Base-by-base conservation (phyloP, 2,888 invertebrate genomes). In the Anoplius nigerrimus region DNA sequence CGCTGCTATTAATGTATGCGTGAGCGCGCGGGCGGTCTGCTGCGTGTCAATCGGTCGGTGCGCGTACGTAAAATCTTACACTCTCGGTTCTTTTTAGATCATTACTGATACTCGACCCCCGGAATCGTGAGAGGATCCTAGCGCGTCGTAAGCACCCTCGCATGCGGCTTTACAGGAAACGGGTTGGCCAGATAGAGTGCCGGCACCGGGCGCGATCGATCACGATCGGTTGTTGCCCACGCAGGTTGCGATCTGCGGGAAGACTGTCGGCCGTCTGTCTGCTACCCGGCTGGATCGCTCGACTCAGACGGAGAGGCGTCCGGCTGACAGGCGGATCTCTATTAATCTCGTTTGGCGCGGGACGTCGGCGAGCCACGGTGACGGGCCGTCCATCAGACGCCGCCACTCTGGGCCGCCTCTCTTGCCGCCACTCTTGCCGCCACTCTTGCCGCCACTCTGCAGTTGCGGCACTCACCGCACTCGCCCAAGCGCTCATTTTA, bases 221-320 rank as follows among this genome's bases (percentile, higher is more conserved):
- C 74, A 74, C 72, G 71, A 78, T 81, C 74, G 71, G 66, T 74
- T 71, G 73, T 75, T 80, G 75, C 79, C 83, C 80, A 85, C 83
- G 79, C 82, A 80, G 84, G 78, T 79, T 82, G 84, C 81, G 79
- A 80, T 82, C 85, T 81, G 79, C 82, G 78, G 75, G 80, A 78
- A 83, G 86, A 86, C 85, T 86, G 34, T 34, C 34, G 86, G 71
- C 77, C 78, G 77, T 69, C 72, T 78, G 77, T 69, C 72, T 78
- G 72, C 71, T 76, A 75, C 69, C 70, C 76, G 34, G 76, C 72
- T 71, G 75, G 81, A 84, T 84, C 76, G 79, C 75, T 76, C 34
- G 34, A 13, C 48, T 48, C 76, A 78, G 78, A 73, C 80, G 81
- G 76, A 78, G 79, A 79, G 77, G 74, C 72, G 79, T 78, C 70